Base-by-base conservation (phyloP, 2,888 invertebrate genomes). In the Gryllus longicercus region DNA sequence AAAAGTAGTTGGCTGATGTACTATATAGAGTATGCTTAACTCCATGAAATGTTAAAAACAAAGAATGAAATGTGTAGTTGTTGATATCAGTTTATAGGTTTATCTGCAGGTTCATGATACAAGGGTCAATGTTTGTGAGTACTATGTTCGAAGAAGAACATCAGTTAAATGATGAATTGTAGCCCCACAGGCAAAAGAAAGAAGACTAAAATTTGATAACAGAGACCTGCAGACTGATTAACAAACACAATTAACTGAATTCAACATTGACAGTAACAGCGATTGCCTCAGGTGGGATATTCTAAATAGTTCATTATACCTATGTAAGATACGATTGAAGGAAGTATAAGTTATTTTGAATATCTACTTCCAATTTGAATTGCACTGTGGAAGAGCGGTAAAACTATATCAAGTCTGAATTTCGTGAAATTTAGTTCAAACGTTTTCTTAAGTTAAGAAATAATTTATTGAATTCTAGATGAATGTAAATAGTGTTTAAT, bases 391-490 rank as follows among this genome's bases (percentile, higher is more conserved):
- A 63, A 63, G 63, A 63, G n/a, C n/a, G 63, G n/a, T 18, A 63
- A 63, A 18, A 63, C 63, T 63, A 63, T 63, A 63, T 63, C 63
- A 63, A 63, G 63, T 63, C 63, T 63, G 63, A 63, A 63, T 63
- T 63, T 63, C 5, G n/a, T 63, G 16, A 63, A 63, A 63, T 63
- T 63, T 63, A 63, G 63, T 63, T 63, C 63, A 63, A 63, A 63
- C 63, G 8, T 63, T 16, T 63, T 63, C 63, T 18, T 63, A 18
- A 63, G 63, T 63, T 63, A 63, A 63, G 63, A 63, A 63, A 63
- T 63, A 63, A 63, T 63, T 63, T 63, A 63, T 63, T 63, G 63
- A 63, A 63, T 63, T 63, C n/a, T 63, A 63, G 63, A n/a, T 63
- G 12, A n/a, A 63, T 63, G 63, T 63, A 63, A 18, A 63, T 63